These are phyloP conservation scores for Dipodomys stephensi DNA, from an alignment of 2,113 vertebrate species.

Conservation along the genomic window DNA sequence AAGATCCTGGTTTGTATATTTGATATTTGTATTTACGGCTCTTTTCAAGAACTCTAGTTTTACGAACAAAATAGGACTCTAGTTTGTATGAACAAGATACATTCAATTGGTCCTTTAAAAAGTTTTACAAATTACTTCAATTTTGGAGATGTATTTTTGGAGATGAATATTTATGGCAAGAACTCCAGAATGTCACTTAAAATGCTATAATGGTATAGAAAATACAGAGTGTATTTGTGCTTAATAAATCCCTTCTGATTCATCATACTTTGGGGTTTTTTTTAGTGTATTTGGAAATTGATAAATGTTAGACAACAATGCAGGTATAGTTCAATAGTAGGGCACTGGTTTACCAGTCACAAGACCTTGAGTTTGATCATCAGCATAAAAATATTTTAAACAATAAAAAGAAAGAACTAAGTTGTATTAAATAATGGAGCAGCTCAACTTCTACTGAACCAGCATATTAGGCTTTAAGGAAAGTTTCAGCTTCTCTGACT, in stretches of 20 bases:
- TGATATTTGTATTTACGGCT: not conserved
- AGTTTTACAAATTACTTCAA: not conserved
- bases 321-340: not conserved
- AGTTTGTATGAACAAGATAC: not conserved
- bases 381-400: not conserved
- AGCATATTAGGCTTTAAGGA: not conserved
- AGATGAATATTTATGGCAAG: not conserved
- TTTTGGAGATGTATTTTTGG: not conserved
- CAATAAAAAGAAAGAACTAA: not conserved
- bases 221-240: not conserved
- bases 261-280: not conserved
- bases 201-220: conserved; percentile 19
- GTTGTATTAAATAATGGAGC: conserved; percentile 36
- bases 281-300: conserved; percentile 21
- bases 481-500: not conserved
- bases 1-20: not conserved
- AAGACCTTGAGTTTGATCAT: not conserved
- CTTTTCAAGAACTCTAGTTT: not conserved
- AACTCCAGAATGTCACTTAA: not conserved
- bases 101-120: conserved; percentile 15
- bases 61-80: not conserved
- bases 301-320: not conserved
- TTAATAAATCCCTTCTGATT: no score
- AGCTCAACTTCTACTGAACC: not conserved
- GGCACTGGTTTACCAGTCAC: not conserved